Conservation (phyloP, 2,113 vertebrate species). For the Aspidoscelis tigris region DNA sequence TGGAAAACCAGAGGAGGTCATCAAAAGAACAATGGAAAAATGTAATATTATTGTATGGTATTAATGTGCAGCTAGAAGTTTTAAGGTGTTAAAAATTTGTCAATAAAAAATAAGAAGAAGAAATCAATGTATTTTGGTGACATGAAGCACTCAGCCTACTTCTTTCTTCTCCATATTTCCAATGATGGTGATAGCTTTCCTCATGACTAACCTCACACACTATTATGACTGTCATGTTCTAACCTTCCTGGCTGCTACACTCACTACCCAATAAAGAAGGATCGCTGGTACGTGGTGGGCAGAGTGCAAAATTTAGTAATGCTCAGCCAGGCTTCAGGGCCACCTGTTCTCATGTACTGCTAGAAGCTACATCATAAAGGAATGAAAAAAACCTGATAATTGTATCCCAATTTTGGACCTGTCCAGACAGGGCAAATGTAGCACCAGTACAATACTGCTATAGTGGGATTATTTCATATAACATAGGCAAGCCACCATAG, state of each 20-base stretch:
- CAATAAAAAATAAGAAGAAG: no score
- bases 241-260: neutral
- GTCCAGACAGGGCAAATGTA: no score
- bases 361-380: accelerated
- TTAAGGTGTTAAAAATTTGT: no score
- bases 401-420: neutral
- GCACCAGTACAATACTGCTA: no score
- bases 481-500: no score
- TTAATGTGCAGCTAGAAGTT: no score
- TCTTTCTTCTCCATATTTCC: neutral
- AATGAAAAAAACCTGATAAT: neutral
- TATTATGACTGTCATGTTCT: neutral
- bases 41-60: no score
- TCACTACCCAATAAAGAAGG: neutral
- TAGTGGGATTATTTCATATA: no score
- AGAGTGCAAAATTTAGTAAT: neutral
- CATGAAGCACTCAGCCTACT: no score
- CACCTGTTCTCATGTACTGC: neutral
- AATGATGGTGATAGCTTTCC: neutral
- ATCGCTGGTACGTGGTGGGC: neutral
- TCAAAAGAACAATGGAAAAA: no score
- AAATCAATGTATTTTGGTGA: no score
- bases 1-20: no score
- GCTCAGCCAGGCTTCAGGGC: constrained; percentile 1
- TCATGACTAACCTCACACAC: neutral